Conservation (phyloP, 2,888 invertebrate genomes). For the Agriopis aurantiaria region DNA sequence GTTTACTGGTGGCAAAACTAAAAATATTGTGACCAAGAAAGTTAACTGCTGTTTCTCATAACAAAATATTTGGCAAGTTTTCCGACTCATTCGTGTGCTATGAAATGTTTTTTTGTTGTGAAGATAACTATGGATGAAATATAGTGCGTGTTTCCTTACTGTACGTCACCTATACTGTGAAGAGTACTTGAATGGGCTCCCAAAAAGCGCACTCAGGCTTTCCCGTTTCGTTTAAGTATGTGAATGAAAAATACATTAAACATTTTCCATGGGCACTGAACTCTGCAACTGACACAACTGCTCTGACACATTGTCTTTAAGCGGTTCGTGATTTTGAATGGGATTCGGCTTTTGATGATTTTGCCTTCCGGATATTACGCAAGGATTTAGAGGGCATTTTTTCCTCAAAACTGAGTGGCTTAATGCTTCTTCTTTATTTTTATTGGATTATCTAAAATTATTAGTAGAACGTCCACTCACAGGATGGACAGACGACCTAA, state of each 20-base stretch:
- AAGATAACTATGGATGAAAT: not conserved
- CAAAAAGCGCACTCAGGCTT: slow-evolving; percentile 35
- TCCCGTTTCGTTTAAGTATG: slow-evolving; percentile 43
- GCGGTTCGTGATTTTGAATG: slow-evolving; percentile 15
- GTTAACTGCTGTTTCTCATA: no score
- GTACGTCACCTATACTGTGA: slow-evolving; percentile 1
- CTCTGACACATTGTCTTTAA: slow-evolving; percentile 18
- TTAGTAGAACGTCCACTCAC: no score
- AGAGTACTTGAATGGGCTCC: slow-evolving; percentile 35
- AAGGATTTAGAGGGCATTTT: not conserved
- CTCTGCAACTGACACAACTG: no score
- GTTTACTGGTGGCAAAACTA: no score
- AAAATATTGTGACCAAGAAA: no score
- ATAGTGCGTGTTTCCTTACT: slow-evolving; percentile 12
- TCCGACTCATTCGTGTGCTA: no score
- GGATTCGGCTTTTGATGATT: slow-evolving; percentile 10
- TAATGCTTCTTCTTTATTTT: no score
- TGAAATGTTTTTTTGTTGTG: not conserved
- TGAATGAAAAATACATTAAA: slow-evolving; percentile 64
- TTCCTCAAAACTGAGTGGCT: no score
- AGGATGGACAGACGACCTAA: no score
- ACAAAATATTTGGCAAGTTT: no score
- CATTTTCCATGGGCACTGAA: slow-evolving; percentile 50
- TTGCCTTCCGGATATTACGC: slow-evolving; percentile 9
- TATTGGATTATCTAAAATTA: no score